Conservation (phyloP, 2,113 vertebrate species). For the Nasalis larvatus region DNA sequence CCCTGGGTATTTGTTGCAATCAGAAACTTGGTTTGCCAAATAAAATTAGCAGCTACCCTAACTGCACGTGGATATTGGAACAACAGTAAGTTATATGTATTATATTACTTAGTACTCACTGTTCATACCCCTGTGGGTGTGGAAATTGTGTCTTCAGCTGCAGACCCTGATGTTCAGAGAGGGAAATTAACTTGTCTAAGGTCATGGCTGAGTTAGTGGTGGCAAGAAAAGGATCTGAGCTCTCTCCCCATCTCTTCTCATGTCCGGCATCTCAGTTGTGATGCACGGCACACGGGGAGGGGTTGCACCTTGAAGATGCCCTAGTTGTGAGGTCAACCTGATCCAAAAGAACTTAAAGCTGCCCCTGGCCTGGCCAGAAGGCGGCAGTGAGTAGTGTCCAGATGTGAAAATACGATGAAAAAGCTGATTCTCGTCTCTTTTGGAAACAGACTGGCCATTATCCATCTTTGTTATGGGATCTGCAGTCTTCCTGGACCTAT, state of each 20-base stretch:
- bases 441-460: background rate
- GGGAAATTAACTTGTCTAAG: background rate
- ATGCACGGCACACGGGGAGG: accelerated
- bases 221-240: background rate
- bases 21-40: background rate
- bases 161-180: background rate
- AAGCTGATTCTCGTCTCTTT: background rate
- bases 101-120: background rate
- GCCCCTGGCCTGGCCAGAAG: too few species aligned
- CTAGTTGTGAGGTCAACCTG: background rate
- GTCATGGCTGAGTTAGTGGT: background rate
- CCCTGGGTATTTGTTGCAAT: background rate
- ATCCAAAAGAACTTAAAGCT: background rate
- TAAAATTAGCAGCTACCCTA: background rate
- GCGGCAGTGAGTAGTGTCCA: accelerated
- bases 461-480: too few species aligned
- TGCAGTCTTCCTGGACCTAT: background rate
- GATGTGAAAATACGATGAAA: background rate
- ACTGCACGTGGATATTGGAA: background rate
- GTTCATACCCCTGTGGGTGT: accelerated
- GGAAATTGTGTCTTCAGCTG: background rate
- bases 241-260: background rate
- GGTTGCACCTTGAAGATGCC: accelerated
- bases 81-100: accelerated
- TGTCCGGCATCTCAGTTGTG: background rate